Evolutionary conservation across 30 jellyfish, hydroid and myxozoan genomes (phyloP).

Genomic region (Haliclystus octoradiatus): DNA sequence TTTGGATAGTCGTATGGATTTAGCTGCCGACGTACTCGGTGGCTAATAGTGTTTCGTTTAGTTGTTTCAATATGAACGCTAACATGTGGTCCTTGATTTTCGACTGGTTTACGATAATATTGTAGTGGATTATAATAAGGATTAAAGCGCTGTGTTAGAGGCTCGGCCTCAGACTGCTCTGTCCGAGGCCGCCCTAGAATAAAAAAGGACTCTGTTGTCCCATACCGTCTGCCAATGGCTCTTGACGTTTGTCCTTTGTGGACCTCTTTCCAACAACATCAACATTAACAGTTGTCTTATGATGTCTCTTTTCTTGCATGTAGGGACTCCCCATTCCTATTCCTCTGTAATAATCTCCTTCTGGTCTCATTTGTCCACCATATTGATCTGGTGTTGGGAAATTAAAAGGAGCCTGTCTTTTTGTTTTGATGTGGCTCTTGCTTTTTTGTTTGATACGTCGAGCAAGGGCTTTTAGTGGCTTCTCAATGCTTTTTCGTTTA

Average conservation of each 20-base stretch:
- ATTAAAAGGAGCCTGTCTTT: conserved; percentile 26
- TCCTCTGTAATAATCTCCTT: neutral
- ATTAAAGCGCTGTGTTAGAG: neutral
- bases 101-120: neutral
- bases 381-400: neutral
- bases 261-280: conserved; percentile 97
- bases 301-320: conserved; percentile 31
- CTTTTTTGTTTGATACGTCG: neutral
- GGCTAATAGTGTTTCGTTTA: neutral
- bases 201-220: conserved; percentile 45
- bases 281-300: conserved; percentile 83
- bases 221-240: conserved; percentile 4
- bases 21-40: neutral
- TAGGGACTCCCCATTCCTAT: neutral
- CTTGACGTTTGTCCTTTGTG: conserved; percentile 15
- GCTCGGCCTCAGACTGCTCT: conserved; percentile 30
- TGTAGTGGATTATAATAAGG: neutral
- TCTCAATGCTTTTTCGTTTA: conserved; percentile 73
- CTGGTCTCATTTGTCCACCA: neutral
- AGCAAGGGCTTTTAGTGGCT: conserved; percentile 29
- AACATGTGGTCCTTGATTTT: conserved; percentile 4
- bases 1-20: neutral
- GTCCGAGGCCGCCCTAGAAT: conserved; percentile 99
- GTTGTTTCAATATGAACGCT: conserved; percentile 21
- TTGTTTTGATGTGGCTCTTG: conserved; percentile 18